Conservation (phyloP, 2,113 vertebrate genomes). For the Piaya cayana region DNA sequence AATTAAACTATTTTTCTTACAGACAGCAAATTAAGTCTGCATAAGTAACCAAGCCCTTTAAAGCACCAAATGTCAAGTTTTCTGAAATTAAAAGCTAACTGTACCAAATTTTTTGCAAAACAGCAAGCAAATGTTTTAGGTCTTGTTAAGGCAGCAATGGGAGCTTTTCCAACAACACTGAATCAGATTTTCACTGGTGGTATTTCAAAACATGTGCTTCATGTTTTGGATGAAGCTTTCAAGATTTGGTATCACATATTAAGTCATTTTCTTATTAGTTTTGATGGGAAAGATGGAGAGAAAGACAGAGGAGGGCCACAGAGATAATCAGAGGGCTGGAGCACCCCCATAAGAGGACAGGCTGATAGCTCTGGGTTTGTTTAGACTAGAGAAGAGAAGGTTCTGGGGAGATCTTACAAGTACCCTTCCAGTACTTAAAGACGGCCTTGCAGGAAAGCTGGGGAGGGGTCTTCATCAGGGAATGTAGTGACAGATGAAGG, state of each 20-base stretch:
- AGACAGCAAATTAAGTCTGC: neutral
- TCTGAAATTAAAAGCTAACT: constrained; percentile 3
- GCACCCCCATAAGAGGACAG: too few species aligned
- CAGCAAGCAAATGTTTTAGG: neutral
- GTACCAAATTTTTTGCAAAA: neutral
- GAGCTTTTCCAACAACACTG: neutral
- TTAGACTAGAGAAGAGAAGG: too few species aligned
- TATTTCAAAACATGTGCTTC: neutral
- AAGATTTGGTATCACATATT: neutral
- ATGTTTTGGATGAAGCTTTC: neutral
- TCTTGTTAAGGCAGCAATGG: neutral
- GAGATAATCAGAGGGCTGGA: too few species aligned
- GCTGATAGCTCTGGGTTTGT: too few species aligned
- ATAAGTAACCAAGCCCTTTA: neutral
- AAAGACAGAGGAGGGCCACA: neutral
- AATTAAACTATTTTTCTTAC: neutral
- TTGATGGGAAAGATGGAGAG: neutral
- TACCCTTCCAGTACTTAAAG: too few species aligned
- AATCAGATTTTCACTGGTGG: neutral
- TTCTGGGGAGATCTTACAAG: too few species aligned
- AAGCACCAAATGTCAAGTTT: neutral
- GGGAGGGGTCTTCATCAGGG: too few species aligned
- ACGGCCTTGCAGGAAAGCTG: too few species aligned
- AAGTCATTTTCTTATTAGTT: neutral
- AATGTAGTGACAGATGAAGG: too few species aligned